These are phyloP conservation scores for Eufriesea mexicana DNA, from an alignment of 1,140 invertebrate genomes.

Conservation along the genomic window DNA sequence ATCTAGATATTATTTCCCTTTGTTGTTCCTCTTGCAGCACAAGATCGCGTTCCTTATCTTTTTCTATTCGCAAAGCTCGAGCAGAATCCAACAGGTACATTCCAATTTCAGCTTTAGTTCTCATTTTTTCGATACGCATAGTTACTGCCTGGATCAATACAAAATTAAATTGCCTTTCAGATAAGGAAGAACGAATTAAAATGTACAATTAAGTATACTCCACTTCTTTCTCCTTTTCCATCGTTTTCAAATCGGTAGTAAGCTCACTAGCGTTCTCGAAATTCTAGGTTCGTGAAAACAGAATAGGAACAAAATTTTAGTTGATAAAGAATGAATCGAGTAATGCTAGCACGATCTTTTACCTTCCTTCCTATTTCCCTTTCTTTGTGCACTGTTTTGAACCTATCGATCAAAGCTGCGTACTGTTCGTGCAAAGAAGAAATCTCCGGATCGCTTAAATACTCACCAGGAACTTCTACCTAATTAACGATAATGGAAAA, in stretches of 20 bases:
- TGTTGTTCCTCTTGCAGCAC: constrained; percentile 77
- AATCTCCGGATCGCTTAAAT: constrained; percentile 90
- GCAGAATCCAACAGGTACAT: constrained; percentile 85
- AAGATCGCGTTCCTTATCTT: constrained; percentile 88
- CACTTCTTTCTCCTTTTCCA: constrained; percentile 93
- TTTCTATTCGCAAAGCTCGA: constrained; percentile 87
- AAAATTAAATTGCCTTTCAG: neutral
- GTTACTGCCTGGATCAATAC: constrained; percentile 49
- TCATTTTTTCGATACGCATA: constrained; percentile 85
- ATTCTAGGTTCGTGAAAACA: constrained; percentile 52
- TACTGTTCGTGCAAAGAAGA: constrained; percentile 89
- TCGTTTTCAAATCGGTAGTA: constrained; percentile 90
- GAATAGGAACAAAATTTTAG: neutral
- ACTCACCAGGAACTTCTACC: constrained; percentile 91
- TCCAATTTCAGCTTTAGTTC: constrained; percentile 70
- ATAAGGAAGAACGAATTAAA: no score
- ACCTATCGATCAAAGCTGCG: constrained; percentile 90
- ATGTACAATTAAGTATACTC: neutral
- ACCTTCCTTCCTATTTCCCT: constrained; percentile 86
- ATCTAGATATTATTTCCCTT: constrained; percentile 68
- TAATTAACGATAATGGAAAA: constrained; percentile 58
- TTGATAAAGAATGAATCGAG: neutral
- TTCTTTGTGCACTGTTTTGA: constrained; percentile 91
- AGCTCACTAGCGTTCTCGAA: constrained; percentile 85
- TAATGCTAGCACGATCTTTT: constrained; percentile 40